Evolutionary conservation across 2,888 invertebrate genomes (phyloP), one percentile per base, ranked within the genome.

Genomic region (Ernsta delagoae): DNA sequence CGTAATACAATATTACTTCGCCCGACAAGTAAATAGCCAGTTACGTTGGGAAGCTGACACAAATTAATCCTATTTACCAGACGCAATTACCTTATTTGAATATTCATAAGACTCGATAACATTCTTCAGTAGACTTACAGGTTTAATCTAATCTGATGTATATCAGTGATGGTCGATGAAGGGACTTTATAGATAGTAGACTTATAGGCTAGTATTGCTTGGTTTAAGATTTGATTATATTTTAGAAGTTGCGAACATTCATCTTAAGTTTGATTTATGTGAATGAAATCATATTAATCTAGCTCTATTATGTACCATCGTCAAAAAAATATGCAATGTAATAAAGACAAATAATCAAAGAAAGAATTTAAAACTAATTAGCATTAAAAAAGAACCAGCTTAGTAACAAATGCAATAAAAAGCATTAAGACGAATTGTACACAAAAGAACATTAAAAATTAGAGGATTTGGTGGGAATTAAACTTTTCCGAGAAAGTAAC

Each of bases 381-480:
- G 4, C 34, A 53, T 31, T 54, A 11, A 31, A 56, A 50, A 56
- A 61, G 36, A 59, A 67, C n/a, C 39, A 66, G 43, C 65, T 71
- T 59, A 65, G 65, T 60, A 71, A 65, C 56, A 39, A 64, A 67
- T 48, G 57, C 65, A 59, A 59, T 59, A 59, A 59, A 43, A 59
- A 59, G 66, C 64, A 69, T 73, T 68, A 73, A 74, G 72, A 71
- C 64, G 72, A 76, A 73, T 69, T 70, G 75, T 77, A 79, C 74
- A 79, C 79, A 74, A 75, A 78, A 77, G 76, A 81, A 81, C 78
- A 81, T 82, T 83, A 84, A 81, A 82, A 84, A 83, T 85, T 84
- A 84, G 79, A 81, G 84, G 81, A 84, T 85, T 81, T 80, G 74
- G 81, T 81, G 81, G 80, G 83, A 85, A 86, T 86, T 83, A 79